phyloP scores from a whole-genome alignment of 2,113 vertebrate species.

The Hyaena hyaena region DNA sequence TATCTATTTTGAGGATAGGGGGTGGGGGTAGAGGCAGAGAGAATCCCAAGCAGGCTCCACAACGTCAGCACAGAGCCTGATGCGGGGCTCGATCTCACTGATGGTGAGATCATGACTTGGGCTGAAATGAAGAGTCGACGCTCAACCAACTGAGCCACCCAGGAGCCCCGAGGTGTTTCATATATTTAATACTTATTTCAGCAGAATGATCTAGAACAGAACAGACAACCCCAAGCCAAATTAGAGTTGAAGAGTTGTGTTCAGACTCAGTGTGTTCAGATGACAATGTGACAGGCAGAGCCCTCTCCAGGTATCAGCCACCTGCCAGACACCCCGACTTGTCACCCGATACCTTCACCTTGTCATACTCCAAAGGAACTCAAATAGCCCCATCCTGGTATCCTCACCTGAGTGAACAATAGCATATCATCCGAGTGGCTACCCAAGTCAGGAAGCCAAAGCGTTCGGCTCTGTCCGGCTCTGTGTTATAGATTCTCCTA shows the following conservation, averaged over 20 bases:
- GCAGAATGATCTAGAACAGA: neutral
- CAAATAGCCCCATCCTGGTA: neutral
- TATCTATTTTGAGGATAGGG: too few relatives aligned
- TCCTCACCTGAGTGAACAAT: neutral
- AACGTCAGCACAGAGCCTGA: too few relatives aligned
- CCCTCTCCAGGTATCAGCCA: neutral
- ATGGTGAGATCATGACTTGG: too few relatives aligned
- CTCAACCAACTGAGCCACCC: too few relatives aligned
- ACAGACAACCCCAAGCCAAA: neutral
- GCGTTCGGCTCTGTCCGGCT: rapidly evolving
- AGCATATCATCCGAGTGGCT: neutral
- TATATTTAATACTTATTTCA: neutral
- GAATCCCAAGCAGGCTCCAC: too few relatives aligned
- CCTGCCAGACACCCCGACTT: neutral
- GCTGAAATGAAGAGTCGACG: too few relatives aligned
- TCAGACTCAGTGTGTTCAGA: neutral
- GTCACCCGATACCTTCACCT: neutral
- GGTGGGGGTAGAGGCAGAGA: too few relatives aligned
- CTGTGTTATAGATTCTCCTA: neutral
- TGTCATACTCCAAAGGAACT: neutral
- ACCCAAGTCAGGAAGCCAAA: neutral
- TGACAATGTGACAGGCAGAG: neutral
- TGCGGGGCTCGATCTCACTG: too few relatives aligned
- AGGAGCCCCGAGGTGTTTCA: neutral
- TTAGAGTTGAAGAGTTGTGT: neutral